A percentile compares a stretch with the other conserved stretches of the same genome.
phyloP scores from a whole-genome alignment of 2,888 invertebrate species.

The Ectemnius cavifrons region DNA sequence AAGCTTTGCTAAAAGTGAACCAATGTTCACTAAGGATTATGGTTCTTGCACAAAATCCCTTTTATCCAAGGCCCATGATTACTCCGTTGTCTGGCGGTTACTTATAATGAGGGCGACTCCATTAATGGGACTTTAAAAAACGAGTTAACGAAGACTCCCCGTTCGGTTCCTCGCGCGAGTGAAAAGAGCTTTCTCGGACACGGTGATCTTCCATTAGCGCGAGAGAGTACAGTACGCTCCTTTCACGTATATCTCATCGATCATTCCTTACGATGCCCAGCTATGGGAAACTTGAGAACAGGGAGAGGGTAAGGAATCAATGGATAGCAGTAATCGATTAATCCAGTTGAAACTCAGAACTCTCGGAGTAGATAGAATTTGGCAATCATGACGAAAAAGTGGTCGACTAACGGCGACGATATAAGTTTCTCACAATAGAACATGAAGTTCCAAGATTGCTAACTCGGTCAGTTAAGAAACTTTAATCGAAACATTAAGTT shows the following conservation, averaged over 20 bases:
- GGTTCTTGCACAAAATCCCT: not conserved
- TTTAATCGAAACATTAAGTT: too few species aligned
- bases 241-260: slow-evolving; percentile 18
- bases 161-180: not conserved
- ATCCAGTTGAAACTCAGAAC: not conserved
- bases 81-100: too few species aligned
- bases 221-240: slow-evolving; percentile 4
- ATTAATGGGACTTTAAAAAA: slow-evolving; percentile 13
- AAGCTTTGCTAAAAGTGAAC: not conserved
- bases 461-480: too few species aligned
- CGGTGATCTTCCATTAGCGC: slow-evolving; percentile 21
- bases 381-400: slow-evolving; percentile 23
- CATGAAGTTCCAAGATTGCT: too few species aligned
- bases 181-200: not conserved
- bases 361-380: not conserved
- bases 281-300: not conserved
- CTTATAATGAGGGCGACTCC: too few species aligned
- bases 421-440: too few species aligned
- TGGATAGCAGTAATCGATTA: slow-evolving; percentile 22
- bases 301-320: not conserved
- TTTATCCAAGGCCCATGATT: not conserved
- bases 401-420: slow-evolving; percentile 11
- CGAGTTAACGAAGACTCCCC: slow-evolving; percentile 11
- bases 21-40: not conserved
- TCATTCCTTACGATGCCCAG: slow-evolving; percentile 7